These are phyloP conservation scores for Hermaeophaga mercurialis DNA, from an alignment of 2,888 invertebrate genomes.

Conservation along the genomic window DNA sequence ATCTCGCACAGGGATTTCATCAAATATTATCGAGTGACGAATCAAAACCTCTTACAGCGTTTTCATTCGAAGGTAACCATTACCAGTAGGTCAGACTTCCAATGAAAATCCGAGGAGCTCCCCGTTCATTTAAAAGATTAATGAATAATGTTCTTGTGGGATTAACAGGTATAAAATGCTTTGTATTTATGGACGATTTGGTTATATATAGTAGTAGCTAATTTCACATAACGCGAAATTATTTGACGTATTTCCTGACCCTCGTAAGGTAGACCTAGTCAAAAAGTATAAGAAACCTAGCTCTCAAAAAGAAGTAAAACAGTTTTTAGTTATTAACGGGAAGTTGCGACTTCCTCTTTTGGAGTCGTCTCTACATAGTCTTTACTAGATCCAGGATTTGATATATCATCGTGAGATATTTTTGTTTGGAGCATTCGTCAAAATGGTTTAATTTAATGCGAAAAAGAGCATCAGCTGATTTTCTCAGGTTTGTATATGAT, in stretches of 20 bases:
- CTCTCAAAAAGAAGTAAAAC: constrained; percentile 21
- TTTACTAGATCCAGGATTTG: too few relatives aligned
- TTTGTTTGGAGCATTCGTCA: too few relatives aligned
- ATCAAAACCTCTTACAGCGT: constrained; percentile 32
- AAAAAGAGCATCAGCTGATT: too few relatives aligned
- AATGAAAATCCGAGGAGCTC: constrained; percentile 29
- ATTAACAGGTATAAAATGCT: constrained; percentile 20
- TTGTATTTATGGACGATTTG: constrained; percentile 28
- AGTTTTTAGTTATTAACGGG: too few relatives aligned
- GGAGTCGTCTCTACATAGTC: too few relatives aligned
- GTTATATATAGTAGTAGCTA: constrained; percentile 18
- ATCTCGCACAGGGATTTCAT: constrained; percentile 53
- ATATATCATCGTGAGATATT: too few relatives aligned
- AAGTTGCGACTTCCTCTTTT: too few relatives aligned
- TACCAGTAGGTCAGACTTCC: constrained; percentile 32
- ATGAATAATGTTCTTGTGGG: constrained; percentile 30
- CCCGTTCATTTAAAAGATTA: constrained; percentile 25
- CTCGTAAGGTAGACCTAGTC: constrained; percentile 15
- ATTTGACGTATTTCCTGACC: constrained; percentile 21
- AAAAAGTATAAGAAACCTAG: constrained; percentile 12
- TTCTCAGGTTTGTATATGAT: too few relatives aligned
- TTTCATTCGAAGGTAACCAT: too few relatives aligned
- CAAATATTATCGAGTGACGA: constrained; percentile 25
- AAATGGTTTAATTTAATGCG: too few relatives aligned
- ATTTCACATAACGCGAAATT: constrained; percentile 32